Percentiles rank a stretch among this genome's conserved stretches.
Conservation (phyloP, 2,888 invertebrate genomes). For the Ophion obscuratus region DNA sequence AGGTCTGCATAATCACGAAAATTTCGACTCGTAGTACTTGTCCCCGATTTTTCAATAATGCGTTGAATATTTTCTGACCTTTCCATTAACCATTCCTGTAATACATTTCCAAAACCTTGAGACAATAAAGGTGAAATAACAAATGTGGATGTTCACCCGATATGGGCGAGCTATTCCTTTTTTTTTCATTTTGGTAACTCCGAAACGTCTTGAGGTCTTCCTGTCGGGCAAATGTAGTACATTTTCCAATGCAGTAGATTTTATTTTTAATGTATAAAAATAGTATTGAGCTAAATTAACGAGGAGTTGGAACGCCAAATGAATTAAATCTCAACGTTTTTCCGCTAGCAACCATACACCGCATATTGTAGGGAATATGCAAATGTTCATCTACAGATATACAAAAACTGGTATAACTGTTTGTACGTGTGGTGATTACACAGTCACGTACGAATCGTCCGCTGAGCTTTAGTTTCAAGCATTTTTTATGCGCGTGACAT, state of each 20-base stretch:
- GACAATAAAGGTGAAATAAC: not conserved
- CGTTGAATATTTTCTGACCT: not conserved
- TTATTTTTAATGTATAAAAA: not conserved
- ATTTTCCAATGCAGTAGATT: not conserved
- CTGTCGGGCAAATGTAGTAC: too few relatives aligned
- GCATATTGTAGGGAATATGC: conserved; percentile 53
- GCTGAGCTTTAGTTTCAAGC: conserved; percentile 59
- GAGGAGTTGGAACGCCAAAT: conserved; percentile 18
- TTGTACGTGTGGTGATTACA: conserved; percentile 68
- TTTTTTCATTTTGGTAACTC: not conserved
- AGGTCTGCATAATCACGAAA: too few relatives aligned
- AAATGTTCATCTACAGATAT: conserved; percentile 61
- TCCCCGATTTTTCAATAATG: too few relatives aligned
- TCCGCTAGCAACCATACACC: conserved; percentile 1
- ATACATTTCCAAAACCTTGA: not conserved
- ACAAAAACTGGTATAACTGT: conserved; percentile 63
- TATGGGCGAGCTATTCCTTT: not conserved
- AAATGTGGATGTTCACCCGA: not conserved
- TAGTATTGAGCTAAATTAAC: not conserved
- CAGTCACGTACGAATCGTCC: conserved; percentile 67
- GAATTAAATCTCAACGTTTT: conserved; percentile 33
- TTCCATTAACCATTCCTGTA: not conserved
- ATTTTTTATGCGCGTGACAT: conserved; percentile 70
- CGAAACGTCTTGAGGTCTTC: not conserved
- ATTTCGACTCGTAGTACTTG: too few relatives aligned